A percentile compares a stretch with the other conserved stretches of the same genome.
Evolutionary conservation across 2,797 vertebrate species (phyloP).

Genomic region (Enteromius paludinosus): DNA sequence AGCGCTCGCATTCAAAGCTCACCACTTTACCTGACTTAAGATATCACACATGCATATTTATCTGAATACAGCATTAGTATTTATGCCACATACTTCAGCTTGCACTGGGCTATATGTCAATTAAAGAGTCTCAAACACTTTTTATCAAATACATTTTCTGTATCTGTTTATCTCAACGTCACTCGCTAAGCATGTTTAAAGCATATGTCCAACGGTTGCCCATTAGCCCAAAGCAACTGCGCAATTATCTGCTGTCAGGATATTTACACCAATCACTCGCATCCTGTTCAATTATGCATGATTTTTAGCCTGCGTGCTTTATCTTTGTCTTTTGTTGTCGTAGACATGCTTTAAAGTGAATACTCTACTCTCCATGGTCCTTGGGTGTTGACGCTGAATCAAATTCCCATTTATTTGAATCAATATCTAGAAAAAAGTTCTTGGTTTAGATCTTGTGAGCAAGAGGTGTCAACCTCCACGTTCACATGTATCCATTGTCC

Average conservation of each 20-base stretch:
- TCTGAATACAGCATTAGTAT: not conserved
- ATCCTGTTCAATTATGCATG: slow-evolving; percentile 67
- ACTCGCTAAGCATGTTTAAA: slow-evolving; percentile 41
- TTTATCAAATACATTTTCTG: slow-evolving; percentile 15
- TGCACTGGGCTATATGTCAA: not conserved
- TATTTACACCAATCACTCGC: slow-evolving; percentile 62
- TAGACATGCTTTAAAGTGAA: not conserved
- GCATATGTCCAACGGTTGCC: slow-evolving; percentile 52
- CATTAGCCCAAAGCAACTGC: slow-evolving; percentile 61
- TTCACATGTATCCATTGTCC: slow-evolving; percentile 25
- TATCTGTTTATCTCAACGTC: slow-evolving; percentile 17
- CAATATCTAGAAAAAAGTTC: not conserved
- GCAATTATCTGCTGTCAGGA: slow-evolving; percentile 65
- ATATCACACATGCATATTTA: slow-evolving; percentile 12
- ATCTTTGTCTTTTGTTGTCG: not conserved
- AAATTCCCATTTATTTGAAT: slow-evolving; percentile 19
- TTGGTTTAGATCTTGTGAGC: not conserved
- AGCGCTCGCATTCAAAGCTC: slow-evolving; percentile 13
- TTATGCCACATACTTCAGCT: not conserved
- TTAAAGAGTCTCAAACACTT: not conserved
- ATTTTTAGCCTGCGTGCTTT: slow-evolving; percentile 12
- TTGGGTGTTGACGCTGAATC: slow-evolving; percentile 2
- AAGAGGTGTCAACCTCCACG: not conserved
- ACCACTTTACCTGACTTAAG: slow-evolving; percentile 17
- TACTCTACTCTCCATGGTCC: not conserved